Evolutionary conservation across 2,888 invertebrate genomes (phyloP), one percentile per base, ranked within the genome.

Genomic region (Sthenelais limicola): DNA sequence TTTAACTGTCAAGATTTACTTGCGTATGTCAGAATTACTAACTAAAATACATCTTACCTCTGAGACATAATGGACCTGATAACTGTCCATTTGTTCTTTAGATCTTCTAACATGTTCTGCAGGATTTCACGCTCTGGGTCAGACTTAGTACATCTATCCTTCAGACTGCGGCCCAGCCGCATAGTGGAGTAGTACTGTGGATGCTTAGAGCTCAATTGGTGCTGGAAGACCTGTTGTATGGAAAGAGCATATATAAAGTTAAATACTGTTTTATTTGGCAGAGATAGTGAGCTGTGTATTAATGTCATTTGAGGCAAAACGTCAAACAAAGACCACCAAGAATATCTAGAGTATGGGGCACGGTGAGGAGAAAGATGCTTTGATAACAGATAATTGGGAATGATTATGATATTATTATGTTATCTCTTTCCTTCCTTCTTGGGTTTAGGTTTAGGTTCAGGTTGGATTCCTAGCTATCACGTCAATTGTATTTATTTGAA

Each of bases 1-100:
- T n/a, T n/a, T n/a, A n/a, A n/a, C n/a, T n/a, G n/a, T n/a, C n/a
- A n/a, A n/a, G n/a, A n/a, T n/a, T n/a, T n/a, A n/a, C n/a, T n/a
- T n/a, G n/a, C n/a, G n/a, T n/a, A n/a, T n/a, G n/a, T n/a, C n/a
- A n/a, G n/a, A n/a, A n/a, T n/a, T 51, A 51, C 21, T 51, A 12
- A 51, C 9, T 12, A 51, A 5, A 51, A 51, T 7, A 7, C 18
- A n/a, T 9, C 71, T 24, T 38, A 80, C 80, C 74, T 79, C 56
- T 80, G 80, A n/a, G 80, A 75, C 5, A 76, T 78, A 21, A 80
- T 79, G 69, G 85, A 83, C 70, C 86, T 78, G 75, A 87, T 82
- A 71, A 83, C 79, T 74, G 84, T 87, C 88, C 88, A 88, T 78
- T 84, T 86, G 78, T 82, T 83, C 77, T 86, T 86, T 73, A 88